Percentiles rank a stretch among this genome's conserved stretches.
Conservation (phyloP, 1,140 invertebrate species). For the Drosophila oshimai region DNA sequence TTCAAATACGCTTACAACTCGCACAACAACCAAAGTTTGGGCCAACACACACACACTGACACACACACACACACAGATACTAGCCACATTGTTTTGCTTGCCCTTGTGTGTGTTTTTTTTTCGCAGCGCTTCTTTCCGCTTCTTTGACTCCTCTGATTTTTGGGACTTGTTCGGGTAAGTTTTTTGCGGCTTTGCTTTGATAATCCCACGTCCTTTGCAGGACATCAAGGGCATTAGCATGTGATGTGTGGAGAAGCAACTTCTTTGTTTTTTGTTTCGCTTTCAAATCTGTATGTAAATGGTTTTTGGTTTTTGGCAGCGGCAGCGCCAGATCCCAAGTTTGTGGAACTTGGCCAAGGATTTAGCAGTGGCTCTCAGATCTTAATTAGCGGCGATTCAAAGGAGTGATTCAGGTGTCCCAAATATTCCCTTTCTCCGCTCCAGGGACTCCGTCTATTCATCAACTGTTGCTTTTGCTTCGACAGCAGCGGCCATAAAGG, state of each 20-base stretch:
- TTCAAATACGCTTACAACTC: conserved; percentile 36
- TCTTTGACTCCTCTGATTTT: conserved; percentile 34
- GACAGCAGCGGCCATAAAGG: conserved; percentile 22
- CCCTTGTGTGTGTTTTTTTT: neutral
- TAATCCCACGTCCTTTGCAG: conserved; percentile 30
- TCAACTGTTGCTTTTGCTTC: conserved; percentile 34
- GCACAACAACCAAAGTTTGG: conserved; percentile 26
- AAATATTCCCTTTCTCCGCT: neutral
- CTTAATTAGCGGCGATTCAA: conserved; percentile 17
- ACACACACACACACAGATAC: conserved; percentile 2
- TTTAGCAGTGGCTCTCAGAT: no score
- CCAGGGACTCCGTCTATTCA: neutral
- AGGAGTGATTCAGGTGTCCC: conserved; percentile 13
- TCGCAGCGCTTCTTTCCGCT: conserved; percentile 20
- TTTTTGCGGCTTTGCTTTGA: conserved; percentile 46
- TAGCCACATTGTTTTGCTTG: conserved; percentile 18
- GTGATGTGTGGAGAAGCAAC: conserved; percentile 32
- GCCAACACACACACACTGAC: neutral
- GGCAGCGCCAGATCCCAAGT: neutral
- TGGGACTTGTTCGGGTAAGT: conserved; percentile 33
- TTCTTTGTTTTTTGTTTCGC: conserved; percentile 4
- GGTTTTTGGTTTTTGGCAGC: neutral
- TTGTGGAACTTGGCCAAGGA: conserved; percentile 15
- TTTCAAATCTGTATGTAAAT: conserved; percentile 24
- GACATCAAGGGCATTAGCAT: conserved; percentile 43